These are phyloP conservation scores for Cyphomyrus plagiostoma DNA, from an alignment of 2,113 vertebrate genomes.

Conservation along the genomic window DNA sequence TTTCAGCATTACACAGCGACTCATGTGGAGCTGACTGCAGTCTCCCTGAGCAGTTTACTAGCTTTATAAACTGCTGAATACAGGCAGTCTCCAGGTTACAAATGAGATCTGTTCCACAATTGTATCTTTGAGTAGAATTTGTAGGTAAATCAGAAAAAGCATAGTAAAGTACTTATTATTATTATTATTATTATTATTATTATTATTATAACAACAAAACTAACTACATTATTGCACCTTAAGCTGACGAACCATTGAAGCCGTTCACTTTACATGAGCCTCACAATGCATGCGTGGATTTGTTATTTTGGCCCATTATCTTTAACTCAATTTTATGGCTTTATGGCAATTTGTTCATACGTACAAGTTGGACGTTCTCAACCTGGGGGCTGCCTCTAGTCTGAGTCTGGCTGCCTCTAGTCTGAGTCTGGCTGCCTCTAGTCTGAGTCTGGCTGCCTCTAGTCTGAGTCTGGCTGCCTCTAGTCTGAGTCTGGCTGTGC, in stretches of 20 bases:
- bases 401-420: background rate
- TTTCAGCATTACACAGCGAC: background rate
- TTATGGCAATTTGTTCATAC: background rate
- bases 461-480: no score
- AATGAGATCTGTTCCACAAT: background rate
- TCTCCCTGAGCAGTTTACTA: background rate
- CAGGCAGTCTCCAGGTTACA: background rate
- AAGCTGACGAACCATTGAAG: background rate
- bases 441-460: no score
- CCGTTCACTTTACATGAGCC: background rate
- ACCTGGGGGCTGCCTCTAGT: background rate
- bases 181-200: no score
- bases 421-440: background rate
- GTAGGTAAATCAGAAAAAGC: background rate
- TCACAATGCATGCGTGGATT: background rate
- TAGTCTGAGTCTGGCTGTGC: background rate
- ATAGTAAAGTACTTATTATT: background rate
- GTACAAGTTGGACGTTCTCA: background rate
- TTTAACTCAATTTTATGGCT: background rate
- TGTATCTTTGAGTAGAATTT: background rate
- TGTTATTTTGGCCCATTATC: background rate
- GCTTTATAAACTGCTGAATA: background rate
- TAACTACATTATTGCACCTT: background rate
- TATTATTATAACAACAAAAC: background rate
- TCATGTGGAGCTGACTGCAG: background rate